Base-by-base conservation (phyloP, 2,888 invertebrate genomes). In the Celastrina argiolus region DNA sequence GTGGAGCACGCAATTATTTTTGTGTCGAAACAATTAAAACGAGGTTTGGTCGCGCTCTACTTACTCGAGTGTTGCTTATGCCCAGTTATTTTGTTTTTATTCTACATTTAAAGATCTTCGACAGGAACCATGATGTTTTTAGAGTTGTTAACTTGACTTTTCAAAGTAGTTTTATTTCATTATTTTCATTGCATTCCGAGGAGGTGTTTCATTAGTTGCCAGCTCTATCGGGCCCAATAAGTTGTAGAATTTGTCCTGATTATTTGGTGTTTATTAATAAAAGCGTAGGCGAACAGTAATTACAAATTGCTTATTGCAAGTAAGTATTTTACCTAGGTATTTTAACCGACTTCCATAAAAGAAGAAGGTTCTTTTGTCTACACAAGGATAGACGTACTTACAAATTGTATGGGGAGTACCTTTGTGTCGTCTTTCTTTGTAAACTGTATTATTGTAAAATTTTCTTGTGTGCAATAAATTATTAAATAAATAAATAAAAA, bases 31-130 rank as follows among this genome's bases (percentile, higher is more conserved):
- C 14, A 61, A 61, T 61, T 59, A 61, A 59, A 61, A 39, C 61
- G 61, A 61, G 61, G 61, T 36, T 61, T 61, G 39, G 61, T 26
- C 18, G 61, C 61, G 61, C 61, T 61, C 61, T 61, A 61, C 61
- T 61, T 61, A 36, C 36, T 39, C 18, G 61, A 22, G 61, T 39
- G 18, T 61, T 61, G 61, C 61, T 36, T 18, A 59, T 22, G 61
- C 61, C 22, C 22, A 22, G 22, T 18, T 61, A 36, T 36, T 59
- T 34, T 61, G 39, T 61, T 61, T 61, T 59, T 34, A 31, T 59
- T 51, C 22, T 51, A 51, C 22, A 26, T 22, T 22, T 5, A 4
- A 51, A 22, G 14, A 51, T 51, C 12, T 51, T 5, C 18, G 18
- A 45, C 45, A n/a, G 2, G 1, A 18, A 45, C 18, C 7, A 7